Conservation (phyloP, 1,140 invertebrate genomes). For the Lepidurus apus region DNA sequence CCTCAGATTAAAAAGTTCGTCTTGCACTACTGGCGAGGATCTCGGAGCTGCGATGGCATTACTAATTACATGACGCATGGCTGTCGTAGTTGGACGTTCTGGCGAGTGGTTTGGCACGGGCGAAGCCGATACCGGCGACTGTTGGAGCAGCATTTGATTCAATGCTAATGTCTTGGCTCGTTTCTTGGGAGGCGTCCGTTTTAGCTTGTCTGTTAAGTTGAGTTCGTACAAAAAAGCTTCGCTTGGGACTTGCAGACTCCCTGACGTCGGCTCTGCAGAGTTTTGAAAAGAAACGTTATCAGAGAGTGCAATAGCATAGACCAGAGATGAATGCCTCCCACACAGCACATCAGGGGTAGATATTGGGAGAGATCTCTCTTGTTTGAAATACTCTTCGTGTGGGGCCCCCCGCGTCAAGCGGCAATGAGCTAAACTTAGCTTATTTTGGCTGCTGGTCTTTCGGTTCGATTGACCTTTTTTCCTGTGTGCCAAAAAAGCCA, state of each 20-base stretch:
- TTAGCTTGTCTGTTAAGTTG: not conserved
- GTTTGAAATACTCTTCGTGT: not conserved
- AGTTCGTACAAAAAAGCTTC: not conserved
- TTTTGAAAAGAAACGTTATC: not conserved
- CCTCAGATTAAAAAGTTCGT: conserved; percentile 65
- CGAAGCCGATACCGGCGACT: conserved; percentile 26
- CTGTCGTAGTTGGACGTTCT: conserved; percentile 25
- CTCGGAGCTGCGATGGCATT: conserved; percentile 34
- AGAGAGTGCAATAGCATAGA: not conserved
- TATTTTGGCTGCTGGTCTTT: conserved; percentile 1
- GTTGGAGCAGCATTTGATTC: conserved; percentile 19
- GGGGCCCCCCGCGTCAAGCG: not conserved
- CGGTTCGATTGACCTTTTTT: not conserved
- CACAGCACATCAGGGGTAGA: not conserved
- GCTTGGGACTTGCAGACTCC: conserved; percentile 1
- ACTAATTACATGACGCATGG: not conserved
- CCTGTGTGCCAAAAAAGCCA: not conserved
- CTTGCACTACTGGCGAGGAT: conserved; percentile 37
- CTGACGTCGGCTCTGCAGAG: not conserved
- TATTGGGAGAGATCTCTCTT: not conserved
- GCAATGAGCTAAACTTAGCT: conserved; percentile 18
- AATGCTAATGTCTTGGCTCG: not conserved
- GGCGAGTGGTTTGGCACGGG: conserved; percentile 23
- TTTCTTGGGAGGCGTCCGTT: not conserved
- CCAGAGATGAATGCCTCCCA: conserved; percentile 1